phyloP scores from a whole-genome alignment of 2,888 invertebrate genomes.

The Charanyca ferruginea region DNA sequence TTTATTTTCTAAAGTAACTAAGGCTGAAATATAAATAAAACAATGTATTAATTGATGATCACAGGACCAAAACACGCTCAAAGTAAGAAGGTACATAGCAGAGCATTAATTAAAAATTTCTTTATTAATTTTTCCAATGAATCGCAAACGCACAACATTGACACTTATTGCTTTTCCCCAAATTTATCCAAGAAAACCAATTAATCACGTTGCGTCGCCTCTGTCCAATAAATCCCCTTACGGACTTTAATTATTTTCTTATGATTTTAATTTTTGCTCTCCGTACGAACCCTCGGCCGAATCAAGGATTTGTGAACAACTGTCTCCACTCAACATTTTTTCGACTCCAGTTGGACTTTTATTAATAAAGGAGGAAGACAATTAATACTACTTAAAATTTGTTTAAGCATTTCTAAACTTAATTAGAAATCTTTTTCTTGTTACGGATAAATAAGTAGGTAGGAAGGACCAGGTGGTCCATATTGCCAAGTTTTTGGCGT shows the following conservation, averaged over 20 bases:
- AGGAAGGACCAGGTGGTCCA: constrained; percentile 21
- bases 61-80: constrained; percentile 26
- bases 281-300: constrained; percentile 66
- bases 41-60: neutral
- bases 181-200: constrained; percentile 86
- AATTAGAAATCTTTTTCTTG: constrained; percentile 80
- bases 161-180: constrained; percentile 88
- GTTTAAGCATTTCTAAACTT: constrained; percentile 86
- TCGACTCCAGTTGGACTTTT: constrained; percentile 82
- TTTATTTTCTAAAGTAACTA: no score
- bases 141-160: constrained; percentile 85
- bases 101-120: constrained; percentile 78
- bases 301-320: constrained; percentile 76
- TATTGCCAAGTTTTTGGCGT: neutral
- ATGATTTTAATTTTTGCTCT: constrained; percentile 90
- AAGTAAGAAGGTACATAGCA: constrained; percentile 51
- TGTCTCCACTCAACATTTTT: constrained; percentile 85
- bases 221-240: constrained; percentile 90
- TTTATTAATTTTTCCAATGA: constrained; percentile 83
- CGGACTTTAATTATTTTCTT: constrained; percentile 91
- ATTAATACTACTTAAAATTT: constrained; percentile 91
- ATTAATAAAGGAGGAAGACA: constrained; percentile 89
- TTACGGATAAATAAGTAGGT: constrained; percentile 52
- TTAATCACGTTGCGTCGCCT: constrained; percentile 89
- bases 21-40: neutral